Evolutionary conservation across 2,888 invertebrate species (phyloP), one percentile per base, ranked within the genome.

Genomic region (Pristionchus arcanus): DNA sequence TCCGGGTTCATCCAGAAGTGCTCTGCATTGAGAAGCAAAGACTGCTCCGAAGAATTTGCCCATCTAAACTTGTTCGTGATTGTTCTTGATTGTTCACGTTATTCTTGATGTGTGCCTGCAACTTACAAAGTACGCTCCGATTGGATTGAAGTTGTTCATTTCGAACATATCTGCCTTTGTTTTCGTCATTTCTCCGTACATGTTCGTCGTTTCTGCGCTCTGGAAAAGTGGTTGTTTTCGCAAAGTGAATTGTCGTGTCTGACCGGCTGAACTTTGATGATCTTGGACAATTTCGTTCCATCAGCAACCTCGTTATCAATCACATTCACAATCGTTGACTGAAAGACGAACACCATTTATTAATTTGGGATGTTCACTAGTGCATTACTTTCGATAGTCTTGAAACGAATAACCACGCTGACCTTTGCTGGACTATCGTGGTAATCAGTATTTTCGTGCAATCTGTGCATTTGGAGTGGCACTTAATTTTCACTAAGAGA

Each of bases 1-100:
- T 19, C 84, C 84, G 4, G 84, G 84, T 34, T 85, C 84, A 31
- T 85, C 84, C 34, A 85, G 84, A 2, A 85, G 55, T 59, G 84
- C 31, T 59, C 34, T 37, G 59, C 84, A 85, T 25, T 85, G 84
- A 19, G 59, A 25, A 31, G 84, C 55, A 31, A 59, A 59, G 25
- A 85, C 31, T 0, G 31, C 25, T 7, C 59, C 84, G 59, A 85
- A 85, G 84, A 85, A 85, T 28, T 59, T 16, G 25, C 84, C 84
- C 59, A 85, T 59, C 84, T 85, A 19, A 31, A 85, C 25, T n/a
- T 4, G 25, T 25, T 37, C 16, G 15, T n/a, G n/a, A n/a, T n/a
- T n/a, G n/a, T n/a, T n/a, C n/a, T n/a, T n/a, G n/a, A n/a, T n/a
- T n/a, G n/a, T n/a, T n/a, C n/a, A n/a, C n/a, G n/a, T 74, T 31